These are phyloP conservation scores for Rhopalosiphum padi DNA, from an alignment of 1,140 invertebrate species.

Conservation along the genomic window DNA sequence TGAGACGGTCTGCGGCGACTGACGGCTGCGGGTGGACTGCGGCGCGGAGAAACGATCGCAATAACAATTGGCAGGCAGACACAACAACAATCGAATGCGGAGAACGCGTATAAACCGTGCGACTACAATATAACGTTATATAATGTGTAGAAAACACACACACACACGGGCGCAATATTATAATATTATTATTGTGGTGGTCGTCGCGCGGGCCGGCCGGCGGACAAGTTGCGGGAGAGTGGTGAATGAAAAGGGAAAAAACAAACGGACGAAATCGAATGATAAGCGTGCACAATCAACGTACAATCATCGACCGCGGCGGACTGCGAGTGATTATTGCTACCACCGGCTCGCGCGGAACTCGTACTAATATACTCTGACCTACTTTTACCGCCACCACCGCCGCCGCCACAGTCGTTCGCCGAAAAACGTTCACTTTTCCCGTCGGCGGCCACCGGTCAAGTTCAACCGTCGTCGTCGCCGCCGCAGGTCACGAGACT, in stretches of 20 bases:
- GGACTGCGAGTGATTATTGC: background rate
- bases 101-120: background rate
- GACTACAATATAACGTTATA: background rate
- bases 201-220: background rate
- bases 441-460: background rate
- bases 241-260: background rate
- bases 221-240: background rate
- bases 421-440: slow-evolving; percentile 30
- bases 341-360: background rate
- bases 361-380: background rate
- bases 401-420: background rate
- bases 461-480: slow-evolving; percentile 5
- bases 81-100: background rate
- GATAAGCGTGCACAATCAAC: background rate
- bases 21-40: background rate
- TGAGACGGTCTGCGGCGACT: background rate
- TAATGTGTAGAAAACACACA: too few relatives aligned
- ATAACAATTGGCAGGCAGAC: background rate
- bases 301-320: background rate
- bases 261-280: background rate
- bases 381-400: background rate
- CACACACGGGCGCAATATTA: background rate
- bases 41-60: background rate
- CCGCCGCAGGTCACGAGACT: background rate
- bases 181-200: background rate